Conservation (phyloP, 2,797 vertebrate species). For the Mareca strepera region DNA sequence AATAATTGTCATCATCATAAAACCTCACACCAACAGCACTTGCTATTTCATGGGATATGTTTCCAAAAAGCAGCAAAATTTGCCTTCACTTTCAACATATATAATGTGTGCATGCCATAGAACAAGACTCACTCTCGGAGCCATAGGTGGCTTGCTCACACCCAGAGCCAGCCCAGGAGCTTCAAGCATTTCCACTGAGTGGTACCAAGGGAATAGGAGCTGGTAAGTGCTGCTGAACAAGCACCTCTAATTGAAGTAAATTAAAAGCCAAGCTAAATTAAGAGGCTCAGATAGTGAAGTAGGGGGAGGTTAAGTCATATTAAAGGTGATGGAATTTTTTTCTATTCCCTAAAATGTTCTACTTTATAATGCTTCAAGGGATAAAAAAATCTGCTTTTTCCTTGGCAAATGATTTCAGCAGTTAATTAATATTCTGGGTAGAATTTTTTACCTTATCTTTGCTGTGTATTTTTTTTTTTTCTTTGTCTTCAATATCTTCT, state of each 20-base stretch:
- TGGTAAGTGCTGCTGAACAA: not conserved
- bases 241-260: not conserved
- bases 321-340: not conserved
- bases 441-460: not conserved
- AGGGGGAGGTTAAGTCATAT: not conserved
- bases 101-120: accelerated
- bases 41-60: not conserved
- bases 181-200: not conserved
- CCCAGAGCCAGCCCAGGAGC: not conserved
- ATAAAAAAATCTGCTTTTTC: not conserved
- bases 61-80: not conserved
- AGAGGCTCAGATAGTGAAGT: not conserved
- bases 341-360: not conserved
- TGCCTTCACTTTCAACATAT: not conserved
- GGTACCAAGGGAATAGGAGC: not conserved
- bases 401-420: not conserved
- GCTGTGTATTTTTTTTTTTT: not conserved
- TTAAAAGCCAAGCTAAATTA: not conserved
- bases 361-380: not conserved
- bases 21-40: not conserved
- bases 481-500: not conserved
- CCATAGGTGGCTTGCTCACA: not conserved
- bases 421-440: not conserved
- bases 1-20: not conserved
- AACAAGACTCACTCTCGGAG: not conserved